Evolutionary conservation across 2,113 vertebrate genomes (phyloP).

Genomic region (Podiceps cristatus): DNA sequence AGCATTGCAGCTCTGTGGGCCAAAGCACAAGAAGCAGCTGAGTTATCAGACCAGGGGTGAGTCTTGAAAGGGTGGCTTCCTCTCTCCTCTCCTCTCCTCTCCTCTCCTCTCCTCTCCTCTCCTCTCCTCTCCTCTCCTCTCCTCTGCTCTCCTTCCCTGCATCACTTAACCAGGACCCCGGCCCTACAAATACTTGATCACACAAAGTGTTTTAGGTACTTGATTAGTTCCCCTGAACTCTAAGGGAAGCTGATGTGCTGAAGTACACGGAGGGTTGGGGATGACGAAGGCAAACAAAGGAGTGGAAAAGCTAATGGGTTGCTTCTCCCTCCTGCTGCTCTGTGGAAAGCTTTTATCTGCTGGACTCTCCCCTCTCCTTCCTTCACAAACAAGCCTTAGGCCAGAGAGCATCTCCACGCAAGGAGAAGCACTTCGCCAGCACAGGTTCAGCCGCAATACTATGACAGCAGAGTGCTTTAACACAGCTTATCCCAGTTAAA

Average conservation of each 20-base stretch:
- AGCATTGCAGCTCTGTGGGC: background rate
- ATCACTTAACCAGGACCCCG: background rate
- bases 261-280: background rate
- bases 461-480: background rate
- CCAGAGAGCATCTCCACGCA: background rate
- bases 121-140: background rate
- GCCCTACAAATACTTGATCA: background rate
- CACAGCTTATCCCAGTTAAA: background rate
- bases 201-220: background rate
- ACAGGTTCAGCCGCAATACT: background rate
- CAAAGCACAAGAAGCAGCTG: background rate
- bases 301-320: slow-evolving; percentile 33
- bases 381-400: slow-evolving; percentile 49
- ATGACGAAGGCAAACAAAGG: slow-evolving; percentile 12
- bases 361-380: slow-evolving; percentile 22
- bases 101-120: background rate
- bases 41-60: background rate
- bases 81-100: background rate
- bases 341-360: slow-evolving; percentile 35
- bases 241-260: background rate
- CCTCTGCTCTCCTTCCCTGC: background rate
- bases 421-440: background rate
- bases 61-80: background rate
- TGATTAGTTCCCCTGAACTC: slow-evolving; percentile 17
- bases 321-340: slow-evolving; percentile 52